phyloP scores from a whole-genome alignment of 2,888 invertebrate species.

The Pachycephus smyrnensis region DNA sequence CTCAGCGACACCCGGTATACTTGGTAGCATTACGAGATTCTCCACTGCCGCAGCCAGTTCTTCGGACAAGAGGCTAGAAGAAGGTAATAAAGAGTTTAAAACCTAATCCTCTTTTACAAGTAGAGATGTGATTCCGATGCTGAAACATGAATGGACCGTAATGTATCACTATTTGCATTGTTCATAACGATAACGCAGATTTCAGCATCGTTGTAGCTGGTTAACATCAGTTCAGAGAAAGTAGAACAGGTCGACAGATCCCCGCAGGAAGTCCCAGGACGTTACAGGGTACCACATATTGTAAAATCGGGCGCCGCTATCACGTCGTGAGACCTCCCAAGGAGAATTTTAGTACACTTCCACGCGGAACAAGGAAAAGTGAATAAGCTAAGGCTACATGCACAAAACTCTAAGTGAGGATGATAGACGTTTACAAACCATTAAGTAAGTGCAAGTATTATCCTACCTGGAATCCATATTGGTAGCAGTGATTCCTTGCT shows the following conservation, averaged over 20 bases:
- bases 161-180: neutral
- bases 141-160: neutral
- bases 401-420: neutral
- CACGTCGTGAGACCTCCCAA: constrained; percentile 64
- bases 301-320: constrained; percentile 59
- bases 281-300: constrained; percentile 62
- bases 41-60: constrained; percentile 73
- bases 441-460: constrained; percentile 31
- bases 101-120: neutral
- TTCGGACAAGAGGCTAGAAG: constrained; percentile 63
- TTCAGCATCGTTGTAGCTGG: neutral
- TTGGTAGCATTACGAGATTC: constrained; percentile 69
- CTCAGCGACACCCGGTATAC: constrained; percentile 57
- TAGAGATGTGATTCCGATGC: neutral
- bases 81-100: constrained; percentile 36
- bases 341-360: constrained; percentile 42
- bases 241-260: constrained; percentile 41
- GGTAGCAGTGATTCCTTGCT: constrained; percentile 50
- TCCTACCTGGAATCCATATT: constrained; percentile 64
- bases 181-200: neutral
- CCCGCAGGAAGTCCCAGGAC: constrained; percentile 64
- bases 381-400: neutral
- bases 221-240: neutral
- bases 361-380: neutral
- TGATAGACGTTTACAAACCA: neutral